Conservation (phyloP, 2,113 vertebrate genomes). For the Malurus alboscapulatus region DNA sequence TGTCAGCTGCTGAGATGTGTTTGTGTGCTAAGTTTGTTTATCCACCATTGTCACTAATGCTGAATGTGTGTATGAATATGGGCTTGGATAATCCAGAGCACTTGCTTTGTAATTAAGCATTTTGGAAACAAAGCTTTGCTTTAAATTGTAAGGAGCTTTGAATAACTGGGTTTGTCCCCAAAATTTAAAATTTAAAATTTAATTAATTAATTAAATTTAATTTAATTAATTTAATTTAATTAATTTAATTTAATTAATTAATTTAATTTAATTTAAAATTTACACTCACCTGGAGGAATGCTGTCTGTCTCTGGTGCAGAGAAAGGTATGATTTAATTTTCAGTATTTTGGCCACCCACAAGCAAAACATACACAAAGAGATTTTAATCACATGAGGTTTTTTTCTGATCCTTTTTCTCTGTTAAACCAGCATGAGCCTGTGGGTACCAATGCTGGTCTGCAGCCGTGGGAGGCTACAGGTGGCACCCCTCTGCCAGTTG, state of each 20-base stretch:
- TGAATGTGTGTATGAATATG: background rate
- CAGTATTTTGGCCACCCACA: background rate
- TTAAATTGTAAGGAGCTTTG: background rate
- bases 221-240: too few relatives aligned
- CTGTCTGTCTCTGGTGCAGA: background rate
- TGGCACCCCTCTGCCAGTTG: conserved; percentile 3
- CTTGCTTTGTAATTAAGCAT: background rate
- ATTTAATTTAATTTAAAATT: too few relatives aligned
- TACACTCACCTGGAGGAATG: background rate
- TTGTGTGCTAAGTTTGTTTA: background rate
- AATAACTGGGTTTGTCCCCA: background rate
- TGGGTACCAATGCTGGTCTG: background rate
- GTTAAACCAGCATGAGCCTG: background rate
- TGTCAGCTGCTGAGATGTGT: background rate
- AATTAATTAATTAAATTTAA: too few relatives aligned
- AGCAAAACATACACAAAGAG: rapidly evolving
- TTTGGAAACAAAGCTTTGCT: background rate
- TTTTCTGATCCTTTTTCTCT: background rate
- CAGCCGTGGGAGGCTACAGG: conserved; percentile 40
- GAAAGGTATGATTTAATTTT: background rate
- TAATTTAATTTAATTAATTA: too few relatives aligned
- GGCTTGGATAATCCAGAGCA: background rate
- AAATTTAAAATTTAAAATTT: background rate
- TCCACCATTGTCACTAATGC: background rate
- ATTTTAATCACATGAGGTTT: background rate